A percentile compares a stretch with the other conserved stretches of the same genome.
Conservation (phyloP, 2,888 invertebrate genomes). For the Nemurella pictetii region DNA sequence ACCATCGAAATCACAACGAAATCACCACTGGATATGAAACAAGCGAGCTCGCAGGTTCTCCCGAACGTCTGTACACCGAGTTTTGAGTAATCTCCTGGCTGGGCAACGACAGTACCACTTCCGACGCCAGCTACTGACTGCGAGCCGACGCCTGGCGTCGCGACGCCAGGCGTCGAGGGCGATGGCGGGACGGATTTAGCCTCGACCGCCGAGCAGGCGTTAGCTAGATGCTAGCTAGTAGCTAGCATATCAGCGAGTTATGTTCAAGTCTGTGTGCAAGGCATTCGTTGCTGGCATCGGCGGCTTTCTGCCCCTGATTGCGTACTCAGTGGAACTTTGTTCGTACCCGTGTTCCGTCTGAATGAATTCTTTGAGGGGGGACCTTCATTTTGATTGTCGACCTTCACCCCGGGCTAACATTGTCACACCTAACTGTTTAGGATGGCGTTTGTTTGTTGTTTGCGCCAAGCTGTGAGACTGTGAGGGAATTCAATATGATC, state of each 20-base stretch:
- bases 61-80: neutral
- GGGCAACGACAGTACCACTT: neutral
- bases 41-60: neutral
- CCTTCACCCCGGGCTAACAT: neutral
- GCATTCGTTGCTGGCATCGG: neutral
- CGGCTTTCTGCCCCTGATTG: too few relatives aligned
- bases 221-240: neutral
- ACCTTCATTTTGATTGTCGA: neutral
- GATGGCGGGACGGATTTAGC: constrained; percentile 10
- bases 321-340: too few relatives aligned
- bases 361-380: neutral
- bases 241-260: neutral
- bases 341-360: neutral
- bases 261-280: too few relatives aligned
- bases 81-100: too few relatives aligned
- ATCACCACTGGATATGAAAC: neutral
- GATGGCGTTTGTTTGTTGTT: neutral
- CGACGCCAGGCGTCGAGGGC: constrained; percentile 4
- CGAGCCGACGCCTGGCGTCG: constrained; percentile 14
- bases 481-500: neutral
- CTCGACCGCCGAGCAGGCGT: neutral
- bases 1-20: neutral
- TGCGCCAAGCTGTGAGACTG: neutral
- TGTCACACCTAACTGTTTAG: neutral
- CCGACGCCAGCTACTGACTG: constrained; percentile 7